Conservation (phyloP, 30 jellyfish, hydroid and myxozoan species). For the Rhopilema esculentum region DNA sequence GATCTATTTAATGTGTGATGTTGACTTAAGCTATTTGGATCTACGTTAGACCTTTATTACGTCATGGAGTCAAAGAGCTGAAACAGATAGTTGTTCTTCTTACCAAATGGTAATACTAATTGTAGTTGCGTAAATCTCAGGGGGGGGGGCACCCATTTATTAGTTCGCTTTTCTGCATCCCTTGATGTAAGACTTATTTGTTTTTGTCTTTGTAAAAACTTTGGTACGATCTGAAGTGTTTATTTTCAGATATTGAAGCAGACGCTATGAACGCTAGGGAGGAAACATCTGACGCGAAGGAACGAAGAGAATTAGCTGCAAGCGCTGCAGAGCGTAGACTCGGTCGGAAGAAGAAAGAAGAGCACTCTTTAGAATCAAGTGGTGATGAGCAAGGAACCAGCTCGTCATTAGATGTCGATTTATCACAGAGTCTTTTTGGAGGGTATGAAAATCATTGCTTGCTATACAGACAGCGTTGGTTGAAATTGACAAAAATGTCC, state of each 20-base stretch:
- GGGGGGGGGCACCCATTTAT: no score
- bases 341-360: conserved; percentile 4
- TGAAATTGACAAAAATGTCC: background rate
- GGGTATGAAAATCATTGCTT: conserved; percentile 8
- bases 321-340: conserved; percentile 83
- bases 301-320: conserved; percentile 72
- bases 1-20: no score
- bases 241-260: conserved; percentile 10
- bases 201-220: no score
- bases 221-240: no score
- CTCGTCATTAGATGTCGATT: conserved; percentile 40
- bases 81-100: no score
- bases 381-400: conserved; percentile 27
- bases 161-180: no score
- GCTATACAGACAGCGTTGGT: background rate
- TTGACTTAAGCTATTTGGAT: no score
- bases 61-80: no score
- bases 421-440: conserved; percentile 56
- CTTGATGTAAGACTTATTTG: no score
- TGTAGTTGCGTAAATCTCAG: no score
- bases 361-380: conserved; percentile 6
- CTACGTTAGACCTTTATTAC: no score
- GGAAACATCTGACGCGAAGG: conserved; percentile 7
- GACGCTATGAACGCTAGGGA: conserved; percentile 31
- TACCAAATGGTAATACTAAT: no score